Percentiles rank a stretch among this genome's conserved stretches.
phyloP scores from a whole-genome alignment of 2,797 vertebrate genomes.

The Rousettus madagascariensis region DNA sequence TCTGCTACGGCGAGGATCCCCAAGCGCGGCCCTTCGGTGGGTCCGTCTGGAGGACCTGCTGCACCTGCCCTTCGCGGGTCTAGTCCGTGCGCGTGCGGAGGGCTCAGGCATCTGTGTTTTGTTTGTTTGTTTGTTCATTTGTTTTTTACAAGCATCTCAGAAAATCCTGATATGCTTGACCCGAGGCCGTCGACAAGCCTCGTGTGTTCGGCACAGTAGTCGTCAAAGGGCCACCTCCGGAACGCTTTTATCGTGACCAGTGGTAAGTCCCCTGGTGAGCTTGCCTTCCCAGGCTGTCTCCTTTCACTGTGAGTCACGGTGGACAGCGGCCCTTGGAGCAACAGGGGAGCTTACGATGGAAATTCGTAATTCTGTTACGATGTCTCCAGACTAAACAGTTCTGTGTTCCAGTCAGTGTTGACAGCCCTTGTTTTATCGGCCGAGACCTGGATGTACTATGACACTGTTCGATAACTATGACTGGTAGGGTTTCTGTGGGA shows the following conservation, averaged over 20 bases:
- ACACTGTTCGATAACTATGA: neutral
- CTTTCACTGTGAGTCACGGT: neutral
- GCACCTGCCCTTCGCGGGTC: no score
- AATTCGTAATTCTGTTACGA: neutral
- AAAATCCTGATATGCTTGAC: neutral
- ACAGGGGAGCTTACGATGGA: neutral
- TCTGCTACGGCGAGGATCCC: no score
- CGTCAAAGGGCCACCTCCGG: neutral
- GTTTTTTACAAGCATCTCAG: neutral
- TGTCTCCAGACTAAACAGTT: neutral
- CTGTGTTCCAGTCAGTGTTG: neutral
- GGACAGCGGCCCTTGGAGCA: neutral
- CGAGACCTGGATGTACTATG: neutral
- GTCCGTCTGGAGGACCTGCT: neutral
- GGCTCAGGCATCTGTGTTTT: neutral
- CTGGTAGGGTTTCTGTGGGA: neutral
- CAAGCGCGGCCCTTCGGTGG: neutral
- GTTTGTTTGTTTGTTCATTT: no score
- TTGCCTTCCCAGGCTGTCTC: neutral
- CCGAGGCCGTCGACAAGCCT: neutral
- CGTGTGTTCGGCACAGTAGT: accelerated
- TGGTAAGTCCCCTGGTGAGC: neutral
- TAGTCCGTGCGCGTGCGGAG: neutral
- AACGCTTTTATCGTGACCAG: neutral
- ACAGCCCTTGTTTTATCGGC: neutral